These are phyloP conservation scores for Gymnoscopelus microlampas DNA, from an alignment of 2,797 vertebrate genomes.

Conservation along the genomic window DNA sequence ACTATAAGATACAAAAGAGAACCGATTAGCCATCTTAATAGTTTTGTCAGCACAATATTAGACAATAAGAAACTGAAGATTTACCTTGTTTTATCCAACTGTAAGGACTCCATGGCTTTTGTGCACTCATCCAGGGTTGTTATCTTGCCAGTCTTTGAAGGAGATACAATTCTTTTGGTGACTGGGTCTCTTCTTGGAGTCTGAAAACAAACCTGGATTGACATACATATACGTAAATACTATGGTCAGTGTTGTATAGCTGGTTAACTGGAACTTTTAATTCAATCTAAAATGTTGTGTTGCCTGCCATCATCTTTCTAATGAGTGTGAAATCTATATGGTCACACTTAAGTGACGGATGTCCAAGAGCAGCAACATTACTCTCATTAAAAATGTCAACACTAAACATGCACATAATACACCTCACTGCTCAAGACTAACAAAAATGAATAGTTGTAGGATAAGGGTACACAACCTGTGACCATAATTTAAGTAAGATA, in stretches of 20 bases:
- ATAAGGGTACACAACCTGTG: neutral
- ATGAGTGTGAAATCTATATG: no score
- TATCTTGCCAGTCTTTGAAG: slow-evolving; percentile 71
- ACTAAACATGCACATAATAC: no score
- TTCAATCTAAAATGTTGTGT: no score
- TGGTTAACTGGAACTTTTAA: no score
- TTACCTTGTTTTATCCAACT: slow-evolving; percentile 75
- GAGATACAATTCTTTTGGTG: slow-evolving; percentile 88
- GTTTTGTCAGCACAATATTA: neutral
- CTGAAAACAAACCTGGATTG: slow-evolving; percentile 92
- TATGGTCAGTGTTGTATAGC: neutral
- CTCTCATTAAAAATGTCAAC: no score
- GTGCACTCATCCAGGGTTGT: slow-evolving; percentile 69
- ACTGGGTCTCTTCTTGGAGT: slow-evolving; percentile 92
- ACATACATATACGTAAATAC: slow-evolving; percentile 10
- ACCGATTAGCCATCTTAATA: neutral
- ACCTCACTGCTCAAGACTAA: no score
- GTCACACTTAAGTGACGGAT: no score
- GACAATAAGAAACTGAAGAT: slow-evolving; percentile 34
- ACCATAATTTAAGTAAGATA: no score
- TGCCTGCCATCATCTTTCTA: no score
- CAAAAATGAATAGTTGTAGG: neutral
- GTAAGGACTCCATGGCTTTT: slow-evolving; percentile 58
- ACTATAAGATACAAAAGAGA: slow-evolving; percentile 55
- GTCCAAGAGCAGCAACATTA: no score